Percentiles rank a stretch among this genome's conserved stretches.
These are phyloP conservation scores for Rhagophthalmus giganteus DNA, from an alignment of 2,888 invertebrate genomes.

Conservation along the genomic window DNA sequence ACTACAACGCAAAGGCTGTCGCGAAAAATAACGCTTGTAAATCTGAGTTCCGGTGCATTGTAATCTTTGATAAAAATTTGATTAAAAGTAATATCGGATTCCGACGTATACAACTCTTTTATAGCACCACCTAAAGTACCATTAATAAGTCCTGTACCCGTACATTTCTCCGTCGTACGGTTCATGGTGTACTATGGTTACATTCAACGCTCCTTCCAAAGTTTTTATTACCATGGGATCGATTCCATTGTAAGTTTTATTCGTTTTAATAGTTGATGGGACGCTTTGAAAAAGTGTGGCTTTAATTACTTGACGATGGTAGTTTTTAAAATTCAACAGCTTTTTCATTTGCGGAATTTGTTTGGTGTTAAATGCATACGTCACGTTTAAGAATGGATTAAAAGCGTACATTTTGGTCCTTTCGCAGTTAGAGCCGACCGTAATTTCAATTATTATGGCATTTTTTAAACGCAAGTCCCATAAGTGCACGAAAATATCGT, in stretches of 20 bases:
- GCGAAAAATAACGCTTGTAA: conserved; percentile 50
- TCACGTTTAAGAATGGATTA: conserved; percentile 20
- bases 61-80: conserved; percentile 56
- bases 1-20: conserved; percentile 54
- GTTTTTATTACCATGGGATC: conserved; percentile 26
- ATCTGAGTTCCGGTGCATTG: conserved; percentile 47
- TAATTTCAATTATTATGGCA: conserved; percentile 10
- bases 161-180: conserved; percentile 19
- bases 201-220: conserved; percentile 25
- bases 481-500: conserved; percentile 7
- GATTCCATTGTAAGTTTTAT: conserved; percentile 17
- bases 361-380: conserved; percentile 3
- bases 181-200: conserved; percentile 7
- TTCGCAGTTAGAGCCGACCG: background rate
- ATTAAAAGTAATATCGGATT: conserved; percentile 51
- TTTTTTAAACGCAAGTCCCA: conserved; percentile 17
- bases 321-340: conserved; percentile 20
- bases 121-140: conserved; percentile 52
- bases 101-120: conserved; percentile 46
- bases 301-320: conserved; percentile 9
- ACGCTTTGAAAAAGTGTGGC: conserved; percentile 22
- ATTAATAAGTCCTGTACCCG: conserved; percentile 47
- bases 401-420: conserved; percentile 8
- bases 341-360: conserved; percentile 6
- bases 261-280: conserved; percentile 18